These are phyloP conservation scores for Diplodus sargus DNA, from an alignment of 2,797 vertebrate species.

Conservation along the genomic window DNA sequence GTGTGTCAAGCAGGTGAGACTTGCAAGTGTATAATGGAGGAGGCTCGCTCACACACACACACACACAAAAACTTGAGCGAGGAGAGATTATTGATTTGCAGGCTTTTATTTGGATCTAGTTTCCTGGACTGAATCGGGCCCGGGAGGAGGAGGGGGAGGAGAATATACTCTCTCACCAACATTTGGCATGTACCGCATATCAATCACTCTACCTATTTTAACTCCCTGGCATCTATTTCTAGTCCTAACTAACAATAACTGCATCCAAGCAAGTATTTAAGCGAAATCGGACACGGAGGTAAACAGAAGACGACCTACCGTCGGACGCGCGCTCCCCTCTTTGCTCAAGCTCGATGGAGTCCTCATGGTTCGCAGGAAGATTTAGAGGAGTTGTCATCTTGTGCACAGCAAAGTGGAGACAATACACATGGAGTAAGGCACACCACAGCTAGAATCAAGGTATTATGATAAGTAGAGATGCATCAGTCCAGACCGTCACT, in stretches of 20 bases:
- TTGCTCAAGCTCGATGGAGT: conserved; percentile 30
- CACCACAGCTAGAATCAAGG: not conserved
- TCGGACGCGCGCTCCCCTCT: conserved; percentile 23
- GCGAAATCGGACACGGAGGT: conserved; percentile 1
- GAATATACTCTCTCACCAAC: conserved; percentile 28
- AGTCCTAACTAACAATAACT: conserved; percentile 16
- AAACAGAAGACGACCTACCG: conserved; percentile 43
- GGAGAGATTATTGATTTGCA: conserved; percentile 55
- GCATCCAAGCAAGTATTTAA: not conserved
- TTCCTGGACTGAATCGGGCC: conserved; percentile 40
- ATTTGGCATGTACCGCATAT: conserved; percentile 17
- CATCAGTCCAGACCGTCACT: no score
- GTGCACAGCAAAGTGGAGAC: conserved; percentile 11
- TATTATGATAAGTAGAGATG: not conserved
- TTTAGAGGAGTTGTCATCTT: conserved; percentile 58
- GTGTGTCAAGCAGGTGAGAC: conserved; percentile 42
- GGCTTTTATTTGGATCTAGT: conserved; percentile 56
- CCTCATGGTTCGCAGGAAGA: conserved; percentile 30
- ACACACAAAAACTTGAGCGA: conserved; percentile 42
- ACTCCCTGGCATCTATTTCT: conserved; percentile 1
- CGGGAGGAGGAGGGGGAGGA: not conserved
- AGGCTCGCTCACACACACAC: conserved; percentile 33
- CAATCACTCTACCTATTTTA: conserved; percentile 13
- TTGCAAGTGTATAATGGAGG: conserved; percentile 37
- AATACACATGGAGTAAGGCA: conserved; percentile 18